phyloP scores from a whole-genome alignment of 2,797 vertebrate species.

The Borostomias antarcticus region DNA sequence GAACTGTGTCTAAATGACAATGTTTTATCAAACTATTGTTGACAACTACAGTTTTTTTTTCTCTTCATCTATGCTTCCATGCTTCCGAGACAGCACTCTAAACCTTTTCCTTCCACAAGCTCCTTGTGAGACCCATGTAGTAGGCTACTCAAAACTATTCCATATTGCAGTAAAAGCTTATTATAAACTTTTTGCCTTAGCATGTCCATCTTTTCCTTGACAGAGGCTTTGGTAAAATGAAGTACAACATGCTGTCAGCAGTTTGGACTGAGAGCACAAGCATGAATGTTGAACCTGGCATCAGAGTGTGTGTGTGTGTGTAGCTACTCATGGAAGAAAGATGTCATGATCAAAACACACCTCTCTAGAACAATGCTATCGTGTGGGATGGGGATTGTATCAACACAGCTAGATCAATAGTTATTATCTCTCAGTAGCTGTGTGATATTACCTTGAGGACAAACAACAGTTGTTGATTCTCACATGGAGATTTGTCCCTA shows the following conservation, averaged over 20 bases:
- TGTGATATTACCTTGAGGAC: slow-evolving; percentile 4
- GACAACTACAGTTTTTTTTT: not conserved
- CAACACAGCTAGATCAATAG: slow-evolving; percentile 23
- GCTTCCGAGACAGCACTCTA: not conserved
- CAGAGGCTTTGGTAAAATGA: not conserved
- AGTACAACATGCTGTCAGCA: not conserved
- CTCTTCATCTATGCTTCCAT: not conserved
- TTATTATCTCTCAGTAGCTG: not conserved
- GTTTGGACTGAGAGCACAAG: not conserved
- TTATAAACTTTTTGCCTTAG: not conserved
- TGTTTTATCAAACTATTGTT: not conserved
- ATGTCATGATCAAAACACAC: not conserved
- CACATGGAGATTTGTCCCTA: slow-evolving; percentile 19
- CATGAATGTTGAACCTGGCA: slow-evolving; percentile 5
- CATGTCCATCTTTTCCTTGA: not conserved
- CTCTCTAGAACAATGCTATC: slow-evolving; percentile 26
- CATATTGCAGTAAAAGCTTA: not conserved
- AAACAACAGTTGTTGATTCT: slow-evolving; percentile 30
- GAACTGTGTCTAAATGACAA: not conserved
- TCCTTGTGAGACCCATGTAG: not conserved
- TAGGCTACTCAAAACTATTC: not conserved
- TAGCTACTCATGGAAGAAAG: not conserved
- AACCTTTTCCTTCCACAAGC: not conserved
- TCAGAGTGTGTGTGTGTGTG: not conserved
- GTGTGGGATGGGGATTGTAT: slow-evolving; percentile 26